phyloP scores from a whole-genome alignment of 2,113 vertebrate species.

The Parus major region DNA sequence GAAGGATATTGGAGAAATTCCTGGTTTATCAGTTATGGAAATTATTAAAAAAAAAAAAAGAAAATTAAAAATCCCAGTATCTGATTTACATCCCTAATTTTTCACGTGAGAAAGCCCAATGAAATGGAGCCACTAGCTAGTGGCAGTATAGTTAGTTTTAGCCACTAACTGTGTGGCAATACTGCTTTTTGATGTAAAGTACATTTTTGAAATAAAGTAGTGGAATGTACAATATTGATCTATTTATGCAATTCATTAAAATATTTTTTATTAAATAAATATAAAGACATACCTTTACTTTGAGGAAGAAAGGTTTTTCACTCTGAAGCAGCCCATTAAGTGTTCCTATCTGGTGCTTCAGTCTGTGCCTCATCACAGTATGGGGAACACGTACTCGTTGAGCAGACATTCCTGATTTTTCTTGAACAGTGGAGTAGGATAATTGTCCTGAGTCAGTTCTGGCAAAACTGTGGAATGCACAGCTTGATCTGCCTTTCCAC shows the following conservation, averaged over 20 bases:
- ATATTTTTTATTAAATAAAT: not conserved
- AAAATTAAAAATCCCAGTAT: not conserved
- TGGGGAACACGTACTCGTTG: rapidly evolving
- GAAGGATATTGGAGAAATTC: not conserved
- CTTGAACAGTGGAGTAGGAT: not conserved
- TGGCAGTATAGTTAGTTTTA: not conserved
- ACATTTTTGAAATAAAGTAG: not conserved
- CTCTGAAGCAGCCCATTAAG: not conserved
- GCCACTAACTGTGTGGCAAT: not conserved
- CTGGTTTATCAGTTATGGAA: not conserved
- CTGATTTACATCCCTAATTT: not conserved
- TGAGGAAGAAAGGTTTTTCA: not conserved
- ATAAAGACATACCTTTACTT: not conserved
- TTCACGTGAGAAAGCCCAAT: not conserved
- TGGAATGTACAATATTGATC: not conserved
- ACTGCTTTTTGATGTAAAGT: not conserved
- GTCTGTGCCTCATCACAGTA: not conserved
- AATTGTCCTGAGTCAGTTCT: not conserved
- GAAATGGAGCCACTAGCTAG: not conserved
- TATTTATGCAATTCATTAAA: not conserved
- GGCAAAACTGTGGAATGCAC: not conserved
- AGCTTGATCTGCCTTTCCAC: not conserved
- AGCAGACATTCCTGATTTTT: not conserved
- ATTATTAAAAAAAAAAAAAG: not conserved
- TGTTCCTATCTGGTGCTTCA: not conserved